These are phyloP conservation scores for Lasioglossum vierecki DNA, from an alignment of 2,888 invertebrate genomes.

Conservation along the genomic window DNA sequence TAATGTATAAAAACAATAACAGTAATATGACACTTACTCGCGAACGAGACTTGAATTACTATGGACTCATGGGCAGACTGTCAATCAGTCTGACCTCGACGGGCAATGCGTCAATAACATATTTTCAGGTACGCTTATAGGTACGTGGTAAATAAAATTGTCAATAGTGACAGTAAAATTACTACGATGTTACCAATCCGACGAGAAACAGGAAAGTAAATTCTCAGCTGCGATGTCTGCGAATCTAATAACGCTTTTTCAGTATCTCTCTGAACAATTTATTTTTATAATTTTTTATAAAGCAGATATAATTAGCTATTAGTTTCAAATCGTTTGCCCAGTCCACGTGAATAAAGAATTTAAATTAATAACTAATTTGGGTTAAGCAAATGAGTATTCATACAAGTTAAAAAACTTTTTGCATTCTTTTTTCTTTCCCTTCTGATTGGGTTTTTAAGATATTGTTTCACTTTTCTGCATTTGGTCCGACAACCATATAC, in stretches of 20 bases:
- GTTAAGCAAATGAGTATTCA: too few species aligned
- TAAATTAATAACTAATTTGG: too few species aligned
- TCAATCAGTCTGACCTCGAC: slow-evolving; percentile 25
- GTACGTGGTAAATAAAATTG: slow-evolving; percentile 5
- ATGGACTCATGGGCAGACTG: slow-evolving; percentile 12
- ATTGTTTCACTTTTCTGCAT: too few species aligned
- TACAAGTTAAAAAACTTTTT: too few species aligned
- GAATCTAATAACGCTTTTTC: background rate
- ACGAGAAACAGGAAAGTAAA: background rate
- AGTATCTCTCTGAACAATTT: background rate
- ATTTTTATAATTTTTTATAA: too few species aligned
- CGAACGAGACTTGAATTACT: slow-evolving; percentile 22
- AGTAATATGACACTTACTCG: slow-evolving; percentile 6
- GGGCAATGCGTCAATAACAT: slow-evolving; percentile 14
- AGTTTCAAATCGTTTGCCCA: too few species aligned
- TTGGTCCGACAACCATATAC: too few species aligned
- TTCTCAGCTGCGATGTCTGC: background rate
- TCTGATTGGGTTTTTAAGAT: too few species aligned
- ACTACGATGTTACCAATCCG: background rate
- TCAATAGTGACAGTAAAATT: slow-evolving; percentile 5
- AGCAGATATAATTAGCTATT: too few species aligned
- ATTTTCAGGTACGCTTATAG: slow-evolving; percentile 22
- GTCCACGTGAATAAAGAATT: too few species aligned
- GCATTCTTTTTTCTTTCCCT: too few species aligned
- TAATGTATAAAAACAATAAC: slow-evolving; percentile 19